These are phyloP conservation scores for Orchestes rusci DNA, from an alignment of 2,888 invertebrate genomes.

Conservation along the genomic window DNA sequence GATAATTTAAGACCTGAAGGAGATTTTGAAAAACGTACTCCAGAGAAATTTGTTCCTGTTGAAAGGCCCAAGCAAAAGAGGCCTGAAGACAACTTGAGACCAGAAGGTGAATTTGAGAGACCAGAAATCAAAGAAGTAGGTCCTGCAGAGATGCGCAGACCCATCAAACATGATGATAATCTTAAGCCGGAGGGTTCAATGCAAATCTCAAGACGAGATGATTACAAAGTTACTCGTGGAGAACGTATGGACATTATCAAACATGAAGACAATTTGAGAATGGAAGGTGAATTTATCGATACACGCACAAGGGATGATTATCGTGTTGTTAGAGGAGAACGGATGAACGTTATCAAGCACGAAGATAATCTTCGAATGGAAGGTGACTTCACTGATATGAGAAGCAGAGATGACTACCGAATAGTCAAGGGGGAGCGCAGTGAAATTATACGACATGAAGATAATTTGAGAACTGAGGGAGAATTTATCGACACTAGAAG, in stretches of 20 bases:
- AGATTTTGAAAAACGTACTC: slow-evolving; percentile 46
- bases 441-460: slow-evolving; percentile 55
- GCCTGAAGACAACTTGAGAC: slow-evolving; percentile 49
- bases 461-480: slow-evolving; percentile 55
- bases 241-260: slow-evolving; percentile 48
- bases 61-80: slow-evolving; percentile 48
- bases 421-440: slow-evolving; percentile 54
- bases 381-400: slow-evolving; percentile 47
- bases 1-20: slow-evolving; percentile 59
- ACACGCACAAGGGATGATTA: slow-evolving; percentile 47
- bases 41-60: slow-evolving; percentile 44
- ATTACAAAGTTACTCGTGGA: slow-evolving; percentile 41
- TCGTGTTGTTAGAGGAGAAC: slow-evolving; percentile 49
- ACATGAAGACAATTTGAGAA: slow-evolving; percentile 49
- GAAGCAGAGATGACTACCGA: slow-evolving; percentile 47
- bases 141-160: slow-evolving; percentile 55
- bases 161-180: slow-evolving; percentile 45
- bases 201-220: slow-evolving; percentile 32
- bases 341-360: slow-evolving; percentile 46
- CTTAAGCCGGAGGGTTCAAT: slow-evolving; percentile 48
- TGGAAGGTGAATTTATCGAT: slow-evolving; percentile 49
- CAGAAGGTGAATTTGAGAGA: slow-evolving; percentile 50
- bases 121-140: slow-evolving; percentile 41
- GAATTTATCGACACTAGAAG: slow-evolving; percentile 36
- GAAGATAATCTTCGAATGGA: slow-evolving; percentile 50